These are phyloP conservation scores for Buphagus erythrorhynchus DNA, from an alignment of 2,797 vertebrate species.

Conservation along the genomic window DNA sequence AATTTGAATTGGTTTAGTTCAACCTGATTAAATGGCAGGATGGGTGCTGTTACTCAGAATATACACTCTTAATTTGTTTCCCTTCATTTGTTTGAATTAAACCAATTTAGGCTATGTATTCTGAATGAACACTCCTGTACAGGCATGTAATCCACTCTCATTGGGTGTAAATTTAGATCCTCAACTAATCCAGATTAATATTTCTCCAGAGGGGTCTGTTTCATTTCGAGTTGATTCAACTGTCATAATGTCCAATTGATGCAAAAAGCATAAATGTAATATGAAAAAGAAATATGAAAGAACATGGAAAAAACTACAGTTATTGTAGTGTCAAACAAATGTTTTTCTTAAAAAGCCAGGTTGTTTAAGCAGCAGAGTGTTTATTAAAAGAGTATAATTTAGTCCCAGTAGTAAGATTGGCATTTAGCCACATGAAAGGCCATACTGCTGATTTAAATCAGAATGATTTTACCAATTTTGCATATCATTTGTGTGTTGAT, in stretches of 20 bases:
- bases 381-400: not conserved
- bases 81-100: slow-evolving; percentile 19
- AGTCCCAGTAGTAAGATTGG: not conserved
- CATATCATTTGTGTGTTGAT: not conserved
- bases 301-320: not conserved
- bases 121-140: not conserved
- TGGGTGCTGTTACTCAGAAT: not conserved
- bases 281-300: not conserved
- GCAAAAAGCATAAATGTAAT: not conserved
- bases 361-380: not conserved
- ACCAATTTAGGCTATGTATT: not conserved
- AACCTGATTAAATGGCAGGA: not conserved
- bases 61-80: not conserved
- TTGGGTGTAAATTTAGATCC: not conserved
- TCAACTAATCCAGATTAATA: not conserved
- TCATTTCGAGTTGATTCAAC: not conserved
- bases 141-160: not conserved
- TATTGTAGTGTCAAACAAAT: not conserved
- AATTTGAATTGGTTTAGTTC: slow-evolving; percentile 2
- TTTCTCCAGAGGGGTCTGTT: not conserved
- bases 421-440: not conserved
- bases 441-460: not conserved
- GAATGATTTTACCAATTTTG: not conserved
- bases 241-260: not conserved
- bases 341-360: not conserved